Conservation (phyloP, 2,888 invertebrate genomes). For the Hypena proboscidalis region DNA sequence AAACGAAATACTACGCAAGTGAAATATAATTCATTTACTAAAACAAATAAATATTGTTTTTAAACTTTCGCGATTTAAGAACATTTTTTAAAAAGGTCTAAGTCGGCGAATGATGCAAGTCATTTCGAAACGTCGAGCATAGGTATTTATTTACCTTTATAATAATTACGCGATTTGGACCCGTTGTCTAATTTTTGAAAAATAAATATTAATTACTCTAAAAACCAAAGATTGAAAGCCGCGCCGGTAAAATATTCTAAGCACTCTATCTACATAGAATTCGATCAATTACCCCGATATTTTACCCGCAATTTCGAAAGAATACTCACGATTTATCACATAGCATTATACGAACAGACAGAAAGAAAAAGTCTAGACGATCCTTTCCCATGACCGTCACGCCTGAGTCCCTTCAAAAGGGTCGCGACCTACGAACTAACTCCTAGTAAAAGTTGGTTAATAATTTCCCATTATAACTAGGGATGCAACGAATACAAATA, state of each 20-base stretch:
- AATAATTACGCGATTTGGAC: no score
- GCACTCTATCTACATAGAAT: slow-evolving; percentile 11
- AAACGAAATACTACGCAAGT: no score
- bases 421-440: slow-evolving; percentile 39
- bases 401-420: slow-evolving; percentile 27
- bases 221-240: no score
- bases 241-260: not conserved
- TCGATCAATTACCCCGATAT: slow-evolving; percentile 16
- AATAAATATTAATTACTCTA: no score
- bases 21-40: no score
- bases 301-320: slow-evolving; percentile 20
- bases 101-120: not conserved
- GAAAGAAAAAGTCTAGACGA: slow-evolving; percentile 7
- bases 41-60: no score
- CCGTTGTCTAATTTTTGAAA: no score
- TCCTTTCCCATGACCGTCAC: slow-evolving; percentile 37
- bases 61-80: no score
- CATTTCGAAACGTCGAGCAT: no score
- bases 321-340: slow-evolving; percentile 18
- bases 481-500: no score
- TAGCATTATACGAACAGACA: slow-evolving; percentile 10
- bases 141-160: no score
- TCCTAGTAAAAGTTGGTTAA: slow-evolving; percentile 38
- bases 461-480: slow-evolving; percentile 40
- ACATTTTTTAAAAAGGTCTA: no score